Evolutionary conservation across 2,797 vertebrate genomes (phyloP), one percentile per base, ranked within the genome.

Genomic region (Semotilus atromaculatus): DNA sequence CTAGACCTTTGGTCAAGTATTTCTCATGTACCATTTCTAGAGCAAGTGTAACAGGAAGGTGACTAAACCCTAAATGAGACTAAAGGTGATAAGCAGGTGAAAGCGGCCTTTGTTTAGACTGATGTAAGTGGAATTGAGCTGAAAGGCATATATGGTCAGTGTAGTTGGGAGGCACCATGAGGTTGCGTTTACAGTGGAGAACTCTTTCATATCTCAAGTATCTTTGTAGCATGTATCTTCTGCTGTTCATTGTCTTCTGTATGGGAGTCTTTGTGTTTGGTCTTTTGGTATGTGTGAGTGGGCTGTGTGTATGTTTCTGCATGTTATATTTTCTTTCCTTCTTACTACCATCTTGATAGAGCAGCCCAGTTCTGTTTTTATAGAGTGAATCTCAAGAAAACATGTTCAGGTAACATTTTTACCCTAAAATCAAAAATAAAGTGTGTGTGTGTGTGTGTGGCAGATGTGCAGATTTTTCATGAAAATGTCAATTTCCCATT

Each of bases 151-250:
- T 51, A 5, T 51, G 40, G 40, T 67, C 43, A 36, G 78, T 51
- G 62, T 67, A 36, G 40, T 36, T 19, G 11, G 18, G 6, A 67
- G 55, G 26, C 66, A 60, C 74, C 73, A 31, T 45, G 11, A 78
- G 64, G 74, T 84, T 60, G 76, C 26, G 34, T 74, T 67, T 70
- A 53, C 53, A 36, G 76, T 86, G 82, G 86, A 86, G 75, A 74
- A 26, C 64, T 87, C 40, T 80, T 67, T 60, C 34, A 68, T 77
- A 7, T 84, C 78, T 74, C 48, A 29, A 31, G 45, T 48, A n/a
- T 80, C 76, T 85, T 66, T 26, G n/a, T 83, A 82, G 48, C 76
- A 18, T 73, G 36, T 86, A 36, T 55, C 43, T 36, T 84, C 16
- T 72, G 36, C 70, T 86, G 38, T 72, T 19, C 70, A 58, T 21